phyloP scores from a whole-genome alignment of 2,113 vertebrate species.

The Xenotilapia leptura region DNA sequence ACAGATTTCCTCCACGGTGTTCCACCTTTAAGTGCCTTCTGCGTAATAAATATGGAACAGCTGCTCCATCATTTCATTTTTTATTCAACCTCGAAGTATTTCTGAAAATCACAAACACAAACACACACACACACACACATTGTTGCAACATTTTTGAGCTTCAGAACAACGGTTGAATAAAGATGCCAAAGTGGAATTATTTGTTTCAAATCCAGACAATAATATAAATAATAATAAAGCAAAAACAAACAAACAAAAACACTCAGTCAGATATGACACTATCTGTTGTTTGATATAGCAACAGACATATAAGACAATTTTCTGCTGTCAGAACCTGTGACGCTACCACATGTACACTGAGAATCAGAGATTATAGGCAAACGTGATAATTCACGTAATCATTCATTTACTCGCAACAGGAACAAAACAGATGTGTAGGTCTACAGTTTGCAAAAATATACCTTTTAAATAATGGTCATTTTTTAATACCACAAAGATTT shows the following conservation, averaged over 20 bases:
- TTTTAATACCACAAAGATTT: background rate
- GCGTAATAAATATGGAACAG: conserved; percentile 61
- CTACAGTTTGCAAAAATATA: background rate
- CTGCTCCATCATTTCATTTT: conserved; percentile 48
- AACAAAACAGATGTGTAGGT: background rate
- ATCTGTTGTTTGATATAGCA: background rate
- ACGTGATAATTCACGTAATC: background rate
- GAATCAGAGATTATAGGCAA: background rate
- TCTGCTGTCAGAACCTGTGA: background rate
- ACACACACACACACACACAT: background rate
- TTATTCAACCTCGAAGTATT: conserved; percentile 39
- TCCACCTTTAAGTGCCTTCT: conserved; percentile 42
- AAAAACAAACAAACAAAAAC: background rate
- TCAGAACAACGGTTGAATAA: background rate
- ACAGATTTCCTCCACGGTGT: conserved; percentile 5
- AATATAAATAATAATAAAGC: background rate
- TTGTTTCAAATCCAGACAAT: background rate
- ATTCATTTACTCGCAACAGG: background rate
- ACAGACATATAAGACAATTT: background rate
- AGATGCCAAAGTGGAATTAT: background rate
- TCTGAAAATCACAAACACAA: background rate
- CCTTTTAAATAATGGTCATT: background rate
- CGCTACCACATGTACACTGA: background rate
- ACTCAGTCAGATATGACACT: background rate
- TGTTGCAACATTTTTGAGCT: background rate